phyloP scores from a whole-genome alignment of 1,140 invertebrate species.

The Leptoteleia sp. region DNA sequence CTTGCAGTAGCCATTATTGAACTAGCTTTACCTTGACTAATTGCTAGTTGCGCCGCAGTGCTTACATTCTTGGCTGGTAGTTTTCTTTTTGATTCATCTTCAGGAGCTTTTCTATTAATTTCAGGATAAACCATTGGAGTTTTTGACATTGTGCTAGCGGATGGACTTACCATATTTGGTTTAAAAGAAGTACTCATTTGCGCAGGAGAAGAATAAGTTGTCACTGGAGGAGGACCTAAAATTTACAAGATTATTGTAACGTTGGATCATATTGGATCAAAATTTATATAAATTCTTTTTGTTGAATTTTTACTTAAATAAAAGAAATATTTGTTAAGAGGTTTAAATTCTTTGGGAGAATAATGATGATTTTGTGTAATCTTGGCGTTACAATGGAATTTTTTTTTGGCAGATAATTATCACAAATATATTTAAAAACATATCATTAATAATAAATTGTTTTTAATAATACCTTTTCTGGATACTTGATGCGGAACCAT shows the following conservation, averaged over 20 bases:
- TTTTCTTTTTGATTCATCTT: conserved; percentile 85
- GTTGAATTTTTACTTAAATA: no score
- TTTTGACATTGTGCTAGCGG: conserved; percentile 75
- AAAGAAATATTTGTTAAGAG: no score
- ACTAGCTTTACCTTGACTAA: conserved; percentile 80
- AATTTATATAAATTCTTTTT: no score
- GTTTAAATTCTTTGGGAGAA: no score
- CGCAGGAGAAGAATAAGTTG: conserved; percentile 78
- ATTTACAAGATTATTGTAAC: no score
- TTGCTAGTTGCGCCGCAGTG: conserved; percentile 78
- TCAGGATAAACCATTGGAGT: conserved; percentile 78
- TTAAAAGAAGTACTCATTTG: conserved; percentile 77
- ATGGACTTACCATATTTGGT: conserved; percentile 75
- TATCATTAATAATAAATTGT: no score
- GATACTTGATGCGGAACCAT: conserved; percentile 84
- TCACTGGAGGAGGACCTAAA: conserved; percentile 76
- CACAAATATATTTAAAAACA: no score
- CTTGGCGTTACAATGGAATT: no score
- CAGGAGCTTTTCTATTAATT: conserved; percentile 83
- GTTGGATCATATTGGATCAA: no score
- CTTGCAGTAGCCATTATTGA: conserved; percentile 83
- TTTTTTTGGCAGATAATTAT: no score
- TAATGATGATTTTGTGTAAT: no score
- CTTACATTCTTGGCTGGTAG: conserved; percentile 85
- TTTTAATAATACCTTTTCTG: conserved; percentile 77